Evolutionary conservation across 2,797 vertebrate genomes (phyloP).

Genomic region (Sarcophilus harrisii): DNA sequence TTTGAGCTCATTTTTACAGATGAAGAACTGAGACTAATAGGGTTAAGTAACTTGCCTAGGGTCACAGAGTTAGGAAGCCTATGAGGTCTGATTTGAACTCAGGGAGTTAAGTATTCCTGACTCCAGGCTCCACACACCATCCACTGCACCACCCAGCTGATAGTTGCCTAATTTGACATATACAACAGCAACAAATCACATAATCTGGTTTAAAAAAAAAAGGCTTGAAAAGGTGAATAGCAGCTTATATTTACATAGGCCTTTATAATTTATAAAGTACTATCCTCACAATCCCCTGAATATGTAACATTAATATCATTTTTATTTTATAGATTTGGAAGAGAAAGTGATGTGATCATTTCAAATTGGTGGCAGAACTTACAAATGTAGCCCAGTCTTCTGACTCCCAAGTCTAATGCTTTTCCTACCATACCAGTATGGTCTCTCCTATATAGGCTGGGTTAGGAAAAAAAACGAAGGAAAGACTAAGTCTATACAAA

Average conservation of each 20-base stretch:
- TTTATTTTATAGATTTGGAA: not conserved
- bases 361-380: not conserved
- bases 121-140: not conserved
- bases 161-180: not conserved
- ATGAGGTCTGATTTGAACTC: not conserved
- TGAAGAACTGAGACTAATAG: not conserved
- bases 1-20: not conserved
- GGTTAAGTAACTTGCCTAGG: not conserved
- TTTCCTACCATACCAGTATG: not conserved
- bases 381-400: not conserved
- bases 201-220: not conserved
- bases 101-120: not conserved
- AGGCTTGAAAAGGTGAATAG: not conserved
- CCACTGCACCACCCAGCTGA: not conserved
- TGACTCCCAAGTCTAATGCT: not conserved
- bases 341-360: not conserved
- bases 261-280: not conserved
- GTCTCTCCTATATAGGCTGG: not conserved
- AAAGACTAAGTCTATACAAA: not conserved
- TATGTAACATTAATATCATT: not conserved
- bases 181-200: not conserved
- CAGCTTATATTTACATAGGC: not conserved
- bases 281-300: not conserved
- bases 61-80: not conserved
- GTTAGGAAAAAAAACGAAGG: not conserved